Evolutionary conservation across 2,113 vertebrate species (phyloP).

Genomic region (Promerops cafer): DNA sequence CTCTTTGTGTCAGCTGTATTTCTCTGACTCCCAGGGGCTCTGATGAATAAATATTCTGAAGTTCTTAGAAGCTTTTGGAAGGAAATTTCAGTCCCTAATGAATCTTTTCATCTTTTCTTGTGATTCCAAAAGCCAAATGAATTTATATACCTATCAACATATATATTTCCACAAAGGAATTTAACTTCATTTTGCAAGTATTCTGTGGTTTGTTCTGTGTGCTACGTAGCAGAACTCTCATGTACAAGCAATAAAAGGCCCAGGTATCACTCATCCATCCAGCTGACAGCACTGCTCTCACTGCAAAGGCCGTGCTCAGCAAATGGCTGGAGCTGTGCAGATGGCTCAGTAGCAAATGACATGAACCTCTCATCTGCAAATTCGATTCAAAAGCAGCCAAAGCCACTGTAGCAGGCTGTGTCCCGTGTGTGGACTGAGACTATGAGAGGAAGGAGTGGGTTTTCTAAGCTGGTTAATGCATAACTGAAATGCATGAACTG

Average conservation of each 20-base stretch:
- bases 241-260: neutral
- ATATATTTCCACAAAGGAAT: neutral
- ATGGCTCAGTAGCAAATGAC: neutral
- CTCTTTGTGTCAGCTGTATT: neutral
- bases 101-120: neutral
- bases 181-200: neutral
- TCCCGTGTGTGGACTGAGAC: neutral
- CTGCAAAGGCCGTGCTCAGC: neutral
- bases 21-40: neutral
- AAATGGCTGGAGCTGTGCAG: neutral
- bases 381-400: neutral
- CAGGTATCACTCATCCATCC: neutral
- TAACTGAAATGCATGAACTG: neutral
- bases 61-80: neutral
- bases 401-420: neutral
- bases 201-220: neutral
- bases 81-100: neutral
- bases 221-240: neutral
- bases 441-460: neutral
- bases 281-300: neutral
- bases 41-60: conserved; percentile 1
- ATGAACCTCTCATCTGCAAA: neutral
- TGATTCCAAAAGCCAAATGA: neutral
- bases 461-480: neutral
- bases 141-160: neutral